Evolutionary conservation across 2,797 vertebrate genomes (phyloP).

Genomic region (Oreortyx pictus): DNA sequence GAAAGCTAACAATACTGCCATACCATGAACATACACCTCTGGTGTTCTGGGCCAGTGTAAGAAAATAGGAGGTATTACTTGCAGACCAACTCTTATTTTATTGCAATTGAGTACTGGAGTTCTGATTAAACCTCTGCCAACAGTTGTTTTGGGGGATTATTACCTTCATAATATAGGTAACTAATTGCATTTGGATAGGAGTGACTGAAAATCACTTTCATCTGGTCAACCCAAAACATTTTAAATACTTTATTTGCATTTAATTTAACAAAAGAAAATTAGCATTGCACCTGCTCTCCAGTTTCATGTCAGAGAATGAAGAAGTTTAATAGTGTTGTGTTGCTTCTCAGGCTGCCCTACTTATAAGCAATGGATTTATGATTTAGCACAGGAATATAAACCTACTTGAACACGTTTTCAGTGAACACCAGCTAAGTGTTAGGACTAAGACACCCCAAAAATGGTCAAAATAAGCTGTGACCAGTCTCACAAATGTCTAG

Average conservation of each 20-base stretch:
- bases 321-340: background rate
- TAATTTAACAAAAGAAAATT: background rate
- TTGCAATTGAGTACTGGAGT: background rate
- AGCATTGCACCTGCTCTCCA: rapidly evolving
- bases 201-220: background rate
- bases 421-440: background rate
- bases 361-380: background rate
- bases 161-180: rapidly evolving
- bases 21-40: too few relatives aligned
- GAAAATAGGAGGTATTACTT: too few relatives aligned
- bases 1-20: background rate
- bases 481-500: background rate
- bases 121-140: background rate
- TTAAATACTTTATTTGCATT: background rate
- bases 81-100: too few relatives aligned
- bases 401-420: background rate
- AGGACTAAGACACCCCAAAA: background rate
- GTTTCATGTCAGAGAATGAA: background rate
- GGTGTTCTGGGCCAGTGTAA: too few relatives aligned
- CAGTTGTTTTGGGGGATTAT: background rate
- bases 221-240: background rate
- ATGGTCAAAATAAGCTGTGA: background rate
- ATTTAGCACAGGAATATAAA: background rate
- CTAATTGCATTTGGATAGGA: background rate
- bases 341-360: background rate